These are phyloP conservation scores for Umimayanthus kanabou DNA, from an alignment of 92 coral and sea anemone species.

Conservation along the genomic window DNA sequence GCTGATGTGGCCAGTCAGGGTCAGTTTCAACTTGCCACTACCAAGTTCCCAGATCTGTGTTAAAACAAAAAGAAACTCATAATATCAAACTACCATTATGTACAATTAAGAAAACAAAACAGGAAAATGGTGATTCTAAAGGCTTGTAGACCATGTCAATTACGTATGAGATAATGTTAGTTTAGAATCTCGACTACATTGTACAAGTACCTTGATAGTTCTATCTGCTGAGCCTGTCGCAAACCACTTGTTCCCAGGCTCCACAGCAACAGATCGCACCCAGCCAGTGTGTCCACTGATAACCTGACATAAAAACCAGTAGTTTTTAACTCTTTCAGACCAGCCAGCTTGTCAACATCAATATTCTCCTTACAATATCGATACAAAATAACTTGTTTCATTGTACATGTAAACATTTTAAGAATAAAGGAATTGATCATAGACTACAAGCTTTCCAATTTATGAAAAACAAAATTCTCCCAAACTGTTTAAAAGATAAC, in stretches of 20 bases:
- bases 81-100: too few species aligned
- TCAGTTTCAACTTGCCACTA: conserved; percentile 93
- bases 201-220: conserved; percentile 87
- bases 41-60: conserved; percentile 97
- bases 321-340: too few species aligned
- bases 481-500: too few species aligned
- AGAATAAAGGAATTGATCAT: too few species aligned
- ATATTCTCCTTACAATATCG: too few species aligned
- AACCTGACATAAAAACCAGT: conserved; percentile 55
- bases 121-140: background rate
- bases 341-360: too few species aligned
- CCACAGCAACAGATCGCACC: conserved; percentile 98
- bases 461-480: too few species aligned
- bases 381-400: too few species aligned
- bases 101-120: background rate
- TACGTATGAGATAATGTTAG: background rate
- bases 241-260: conserved; percentile 99
- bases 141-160: background rate
- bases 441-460: too few species aligned
- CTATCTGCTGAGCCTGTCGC: conserved; percentile 99
- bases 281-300: conserved; percentile 99
- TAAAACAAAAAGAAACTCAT: background rate
- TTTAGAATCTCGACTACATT: too few species aligned
- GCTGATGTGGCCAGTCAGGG: conserved; percentile 97
- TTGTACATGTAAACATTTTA: too few species aligned